A percentile compares a stretch with the other conserved stretches of the same genome.
These are phyloP conservation scores for Pollicipes pollicipes DNA, from an alignment of 1,140 invertebrate species.

Conservation along the genomic window DNA sequence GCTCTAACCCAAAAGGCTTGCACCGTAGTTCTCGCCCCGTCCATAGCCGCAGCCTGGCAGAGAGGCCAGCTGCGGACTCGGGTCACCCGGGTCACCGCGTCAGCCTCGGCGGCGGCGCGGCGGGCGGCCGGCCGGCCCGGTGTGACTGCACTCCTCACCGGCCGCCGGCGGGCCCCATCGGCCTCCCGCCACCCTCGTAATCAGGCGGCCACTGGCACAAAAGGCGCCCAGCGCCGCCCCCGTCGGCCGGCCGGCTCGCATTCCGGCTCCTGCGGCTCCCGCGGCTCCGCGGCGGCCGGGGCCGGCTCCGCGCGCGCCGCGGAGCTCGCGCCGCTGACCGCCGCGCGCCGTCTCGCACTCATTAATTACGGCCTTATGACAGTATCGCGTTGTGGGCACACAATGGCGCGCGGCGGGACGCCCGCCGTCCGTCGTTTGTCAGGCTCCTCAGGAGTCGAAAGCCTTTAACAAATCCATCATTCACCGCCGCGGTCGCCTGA, in stretches of 20 bases:
- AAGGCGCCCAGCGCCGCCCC: not conserved
- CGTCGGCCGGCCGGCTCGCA: not conserved
- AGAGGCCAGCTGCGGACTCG: no score
- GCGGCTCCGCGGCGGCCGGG: no score
- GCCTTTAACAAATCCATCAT: not conserved
- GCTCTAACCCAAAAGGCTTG: no score
- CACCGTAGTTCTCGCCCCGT: no score
- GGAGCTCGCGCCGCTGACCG: constrained; percentile 1
- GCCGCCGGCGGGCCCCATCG: not conserved
- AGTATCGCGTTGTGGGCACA: not conserved
- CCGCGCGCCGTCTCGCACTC: not conserved
- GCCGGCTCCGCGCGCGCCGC: constrained; percentile 4
- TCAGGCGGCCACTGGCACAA: not conserved
- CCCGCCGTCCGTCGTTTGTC: not conserved
- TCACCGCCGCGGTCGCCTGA: not conserved
- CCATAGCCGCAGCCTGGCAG: no score
- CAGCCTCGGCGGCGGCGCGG: no score
- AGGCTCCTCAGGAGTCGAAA: not conserved
- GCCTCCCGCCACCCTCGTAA: not conserved
- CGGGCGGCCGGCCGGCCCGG: no score
- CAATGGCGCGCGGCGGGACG: not conserved
- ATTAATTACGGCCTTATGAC: constrained; percentile 1
- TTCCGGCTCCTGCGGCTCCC: no score
- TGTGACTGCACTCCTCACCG: no score
- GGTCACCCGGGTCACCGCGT: no score